Base-by-base conservation (phyloP, 2,113 vertebrate genomes). In the Haemorhous mexicanus region DNA sequence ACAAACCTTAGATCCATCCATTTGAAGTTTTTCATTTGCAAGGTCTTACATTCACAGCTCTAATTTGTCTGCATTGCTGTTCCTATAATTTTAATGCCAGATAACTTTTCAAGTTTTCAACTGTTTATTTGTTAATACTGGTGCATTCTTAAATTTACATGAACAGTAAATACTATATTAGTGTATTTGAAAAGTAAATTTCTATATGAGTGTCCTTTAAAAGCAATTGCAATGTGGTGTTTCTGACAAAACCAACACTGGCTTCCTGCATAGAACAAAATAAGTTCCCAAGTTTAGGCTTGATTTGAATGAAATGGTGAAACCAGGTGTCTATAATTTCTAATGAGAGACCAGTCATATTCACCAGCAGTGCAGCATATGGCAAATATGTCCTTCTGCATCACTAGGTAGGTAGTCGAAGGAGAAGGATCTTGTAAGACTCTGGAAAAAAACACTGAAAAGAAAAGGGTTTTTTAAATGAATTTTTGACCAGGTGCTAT, bases 1-100 rank as follows among this genome's bases (percentile, higher is more conserved):
- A 95, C 89, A 91, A 95, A 96, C 95, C 90, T 91, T 88, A 79
- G 93, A 94, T 97, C 59, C 80, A 89, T 80, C 88, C 64, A 87
- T 97, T 94, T 84, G 81, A 94, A 94, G 67, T 58, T 84, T 93
- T 96, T 91, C 28, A 2, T 95, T 90, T 64, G 24, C 72, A 73
- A 92, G 84, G 75, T 61, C 93, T 97, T 97, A 68, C 46, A 33
- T 93, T 89, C 16, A 16, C 39, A 91, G n/a, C 76, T 90, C 21
- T 33, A 46, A 87, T 95, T 96, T 84, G 59, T 86, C 46, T 86
- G 66, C 44, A 69, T 91, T 76, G 69, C 64, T 82, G 11, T 74
- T 89, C 23, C 11, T 61, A 15, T 78, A 75, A 95, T 89, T 93
- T 95, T 96, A 94, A 87, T 63, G 77, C 46, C 86, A 59, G 62